Evolutionary conservation across 2,797 vertebrate species (phyloP).

Genomic region (Notolabrus celidotus): DNA sequence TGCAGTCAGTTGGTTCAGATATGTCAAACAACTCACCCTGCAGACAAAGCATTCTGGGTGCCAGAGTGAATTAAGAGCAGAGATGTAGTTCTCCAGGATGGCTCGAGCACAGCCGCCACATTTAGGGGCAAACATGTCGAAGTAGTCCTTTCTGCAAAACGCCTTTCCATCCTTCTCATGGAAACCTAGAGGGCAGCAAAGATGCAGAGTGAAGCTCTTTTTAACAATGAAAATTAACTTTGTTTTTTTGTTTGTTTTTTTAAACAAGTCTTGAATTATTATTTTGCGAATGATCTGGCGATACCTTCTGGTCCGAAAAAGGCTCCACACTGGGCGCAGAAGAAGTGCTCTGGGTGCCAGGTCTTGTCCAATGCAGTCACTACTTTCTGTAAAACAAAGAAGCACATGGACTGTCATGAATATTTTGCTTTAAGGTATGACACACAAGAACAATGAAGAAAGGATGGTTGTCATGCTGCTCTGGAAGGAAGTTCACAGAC

Average conservation of each 20-base stretch:
- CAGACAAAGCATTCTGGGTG: constrained; percentile 97
- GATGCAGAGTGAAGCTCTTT: background rate
- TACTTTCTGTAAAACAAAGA: constrained; percentile 89
- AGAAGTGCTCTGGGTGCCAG: constrained; percentile 97
- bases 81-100: constrained; percentile 97
- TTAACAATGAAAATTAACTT: background rate
- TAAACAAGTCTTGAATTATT: background rate
- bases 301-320: constrained; percentile 97
- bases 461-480: background rate
- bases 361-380: constrained; percentile 95
- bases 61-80: constrained; percentile 95
- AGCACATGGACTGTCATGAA: background rate
- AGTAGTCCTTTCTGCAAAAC: constrained; percentile 96
- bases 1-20: background rate
- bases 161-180: constrained; percentile 97
- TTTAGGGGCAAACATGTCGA: constrained; percentile 97
- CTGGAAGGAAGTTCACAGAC: background rate
- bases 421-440: background rate
- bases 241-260: constrained; percentile 2
- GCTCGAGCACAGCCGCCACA: constrained; percentile 94
- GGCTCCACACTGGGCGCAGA: constrained; percentile 95
- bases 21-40: constrained; percentile 85
- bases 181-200: constrained; percentile 85
- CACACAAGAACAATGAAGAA: background rate
- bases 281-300: background rate